Evolutionary conservation across 2,113 vertebrate species (phyloP).

Genomic region (Psammodynastes pulverulentus): DNA sequence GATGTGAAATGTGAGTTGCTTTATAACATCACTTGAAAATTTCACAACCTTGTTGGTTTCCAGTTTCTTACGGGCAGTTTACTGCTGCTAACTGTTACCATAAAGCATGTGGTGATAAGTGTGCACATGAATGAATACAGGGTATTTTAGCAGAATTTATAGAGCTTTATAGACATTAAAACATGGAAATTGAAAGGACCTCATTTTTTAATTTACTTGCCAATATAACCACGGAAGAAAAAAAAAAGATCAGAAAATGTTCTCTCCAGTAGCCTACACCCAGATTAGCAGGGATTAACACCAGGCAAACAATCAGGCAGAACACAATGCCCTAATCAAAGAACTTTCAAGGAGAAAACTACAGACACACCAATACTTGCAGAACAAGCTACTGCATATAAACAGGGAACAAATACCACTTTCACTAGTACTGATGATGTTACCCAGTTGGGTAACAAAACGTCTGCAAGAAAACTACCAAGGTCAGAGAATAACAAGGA

Average conservation of each 20-base stretch:
- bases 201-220: not conserved
- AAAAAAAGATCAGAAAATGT: not conserved
- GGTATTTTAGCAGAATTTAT: not conserved
- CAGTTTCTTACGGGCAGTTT: not conserved
- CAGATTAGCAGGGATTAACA: not conserved
- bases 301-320: not conserved
- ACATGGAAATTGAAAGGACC: not conserved
- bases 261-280: not conserved
- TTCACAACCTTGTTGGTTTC: not conserved
- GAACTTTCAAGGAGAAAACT: not conserved
- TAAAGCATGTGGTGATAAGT: not conserved
- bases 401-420: not conserved
- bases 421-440: not conserved
- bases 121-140: no score
- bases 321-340: not conserved
- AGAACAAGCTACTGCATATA: not conserved
- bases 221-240: not conserved
- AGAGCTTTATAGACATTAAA: not conserved
- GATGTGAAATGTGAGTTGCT: not conserved
- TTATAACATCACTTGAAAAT: not conserved
- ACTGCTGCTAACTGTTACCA: not conserved
- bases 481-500: not conserved
- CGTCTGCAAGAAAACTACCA: not conserved
- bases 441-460: not conserved
- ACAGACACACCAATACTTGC: not conserved